A percentile compares a stretch with the other conserved stretches of the same genome.
Evolutionary conservation across 2,888 invertebrate genomes (phyloP).

Genomic region (Plagodis dolabraria): DNA sequence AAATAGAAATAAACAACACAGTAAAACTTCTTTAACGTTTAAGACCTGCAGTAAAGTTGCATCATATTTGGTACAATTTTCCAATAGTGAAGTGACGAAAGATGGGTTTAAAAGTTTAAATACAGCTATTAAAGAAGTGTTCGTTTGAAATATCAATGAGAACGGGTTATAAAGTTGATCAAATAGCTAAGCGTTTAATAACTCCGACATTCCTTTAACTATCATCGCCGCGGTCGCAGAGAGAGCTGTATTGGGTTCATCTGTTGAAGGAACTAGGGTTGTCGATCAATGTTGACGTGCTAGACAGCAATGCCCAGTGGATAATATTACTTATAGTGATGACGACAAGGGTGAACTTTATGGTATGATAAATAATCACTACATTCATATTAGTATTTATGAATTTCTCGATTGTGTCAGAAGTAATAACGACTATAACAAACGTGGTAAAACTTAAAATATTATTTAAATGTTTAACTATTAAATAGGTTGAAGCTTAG

Average conservation of each 20-base stretch:
- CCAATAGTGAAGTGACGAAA: conserved; percentile 26
- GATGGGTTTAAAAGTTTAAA: conserved; percentile 25
- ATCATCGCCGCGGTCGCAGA: conserved; percentile 47
- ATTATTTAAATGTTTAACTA: too few species aligned
- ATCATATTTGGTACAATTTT: conserved; percentile 16
- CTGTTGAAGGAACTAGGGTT: conserved; percentile 26
- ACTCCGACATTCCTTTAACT: conserved; percentile 59
- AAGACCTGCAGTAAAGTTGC: conserved; percentile 18
- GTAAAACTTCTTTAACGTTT: conserved; percentile 4
- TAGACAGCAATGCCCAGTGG: too few species aligned
- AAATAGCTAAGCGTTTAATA: conserved; percentile 55
- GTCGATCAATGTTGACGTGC: not conserved
- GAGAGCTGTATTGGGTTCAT: conserved; percentile 40
- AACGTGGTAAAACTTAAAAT: too few species aligned
- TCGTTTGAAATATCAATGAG: conserved; percentile 27
- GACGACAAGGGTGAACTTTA: too few species aligned
- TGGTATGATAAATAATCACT: too few species aligned
- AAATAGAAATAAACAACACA: conserved; percentile 16
- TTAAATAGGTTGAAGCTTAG: too few species aligned
- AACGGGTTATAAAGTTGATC: conserved; percentile 39
- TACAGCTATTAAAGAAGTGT: conserved; percentile 27
- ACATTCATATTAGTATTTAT: too few species aligned
- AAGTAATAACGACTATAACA: too few species aligned
- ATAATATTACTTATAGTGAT: too few species aligned
- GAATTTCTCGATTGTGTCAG: too few species aligned